Percentiles rank a stretch among this genome's conserved stretches.
These are phyloP conservation scores for Anticlea derivata DNA, from an alignment of 2,888 invertebrate genomes.

Conservation along the genomic window DNA sequence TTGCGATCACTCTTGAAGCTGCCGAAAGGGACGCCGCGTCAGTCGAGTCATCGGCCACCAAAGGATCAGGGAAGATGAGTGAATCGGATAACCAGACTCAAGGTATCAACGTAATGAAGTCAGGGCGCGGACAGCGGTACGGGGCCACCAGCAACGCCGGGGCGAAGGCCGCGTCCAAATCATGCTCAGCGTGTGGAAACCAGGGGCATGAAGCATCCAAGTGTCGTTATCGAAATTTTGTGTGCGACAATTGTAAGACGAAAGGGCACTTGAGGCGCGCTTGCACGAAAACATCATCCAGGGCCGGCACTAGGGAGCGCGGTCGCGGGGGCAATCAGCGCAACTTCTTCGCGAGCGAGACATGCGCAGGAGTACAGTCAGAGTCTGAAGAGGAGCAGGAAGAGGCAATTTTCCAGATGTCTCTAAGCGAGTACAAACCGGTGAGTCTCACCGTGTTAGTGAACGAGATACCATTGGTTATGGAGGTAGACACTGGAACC, in stretches of 20 bases:
- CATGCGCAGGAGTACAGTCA: no score
- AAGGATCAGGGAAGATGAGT: conserved; percentile 2
- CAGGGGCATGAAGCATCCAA: no score
- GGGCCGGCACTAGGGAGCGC: no score
- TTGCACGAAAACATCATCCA: no score
- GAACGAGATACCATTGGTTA: no score
- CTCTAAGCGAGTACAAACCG: conserved; percentile 7
- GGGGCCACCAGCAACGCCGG: no score
- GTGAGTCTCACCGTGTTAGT: background rate
- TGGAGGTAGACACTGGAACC: no score
- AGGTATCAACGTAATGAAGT: background rate
- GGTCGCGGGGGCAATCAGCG: no score
- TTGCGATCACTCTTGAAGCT: conserved; percentile 4
- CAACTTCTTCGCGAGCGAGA: no score
- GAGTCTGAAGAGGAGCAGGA: no score
- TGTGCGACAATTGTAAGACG: conserved; percentile 22
- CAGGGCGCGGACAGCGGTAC: conserved; percentile 12
- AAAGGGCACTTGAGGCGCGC: conserved; percentile 24
- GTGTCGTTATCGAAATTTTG: background rate
- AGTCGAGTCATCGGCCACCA: conserved; percentile 15
- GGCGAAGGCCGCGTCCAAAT: no score
- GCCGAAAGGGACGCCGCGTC: conserved; percentile 20
- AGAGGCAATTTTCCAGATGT: background rate
- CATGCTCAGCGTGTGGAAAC: no score
- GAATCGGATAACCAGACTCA: background rate